Percentiles rank a stretch among this genome's conserved stretches.
phyloP scores from a whole-genome alignment of 2,888 invertebrate genomes.

The Ernsta delagoae region DNA sequence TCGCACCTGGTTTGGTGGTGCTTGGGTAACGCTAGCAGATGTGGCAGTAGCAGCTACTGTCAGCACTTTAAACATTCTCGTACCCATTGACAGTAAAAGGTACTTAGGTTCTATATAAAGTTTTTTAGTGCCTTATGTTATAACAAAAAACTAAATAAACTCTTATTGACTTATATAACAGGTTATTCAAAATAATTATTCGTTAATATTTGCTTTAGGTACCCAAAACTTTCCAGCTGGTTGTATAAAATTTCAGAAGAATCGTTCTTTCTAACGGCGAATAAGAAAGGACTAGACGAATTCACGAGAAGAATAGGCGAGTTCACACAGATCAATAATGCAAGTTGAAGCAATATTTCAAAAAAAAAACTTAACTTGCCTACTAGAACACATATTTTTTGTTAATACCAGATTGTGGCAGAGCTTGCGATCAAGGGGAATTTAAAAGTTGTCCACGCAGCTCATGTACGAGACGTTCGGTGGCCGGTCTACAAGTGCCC shows the following conservation, averaged over 20 bases:
- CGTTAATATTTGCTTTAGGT: slow-evolving; percentile 49
- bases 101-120: slow-evolving; percentile 36
- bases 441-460: slow-evolving; percentile 60
- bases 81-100: slow-evolving; percentile 61
- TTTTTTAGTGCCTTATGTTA: too few relatives aligned
- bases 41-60: slow-evolving; percentile 61
- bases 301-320: slow-evolving; percentile 70
- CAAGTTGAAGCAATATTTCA: slow-evolving; percentile 1
- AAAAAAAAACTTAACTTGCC: slow-evolving; percentile 11
- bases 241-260: slow-evolving; percentile 60
- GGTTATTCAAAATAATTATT: not conserved
- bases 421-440: slow-evolving; percentile 48
- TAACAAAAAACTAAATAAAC: too few relatives aligned
- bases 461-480: slow-evolving; percentile 56
- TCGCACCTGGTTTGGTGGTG: slow-evolving; percentile 57
- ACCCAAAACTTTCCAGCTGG: slow-evolving; percentile 60
- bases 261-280: slow-evolving; percentile 61
- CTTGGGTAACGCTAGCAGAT: slow-evolving; percentile 59
- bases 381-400: slow-evolving; percentile 4
- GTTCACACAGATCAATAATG: slow-evolving; percentile 49
- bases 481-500: slow-evolving; percentile 38
- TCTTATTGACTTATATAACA: too few relatives aligned
- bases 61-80: slow-evolving; percentile 62
- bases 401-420: slow-evolving; percentile 54
- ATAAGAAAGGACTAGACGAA: slow-evolving; percentile 64